Evolutionary conservation across 2,888 invertebrate genomes (phyloP), one percentile per base, ranked within the genome.

Genomic region (Eristalis tenax): DNA sequence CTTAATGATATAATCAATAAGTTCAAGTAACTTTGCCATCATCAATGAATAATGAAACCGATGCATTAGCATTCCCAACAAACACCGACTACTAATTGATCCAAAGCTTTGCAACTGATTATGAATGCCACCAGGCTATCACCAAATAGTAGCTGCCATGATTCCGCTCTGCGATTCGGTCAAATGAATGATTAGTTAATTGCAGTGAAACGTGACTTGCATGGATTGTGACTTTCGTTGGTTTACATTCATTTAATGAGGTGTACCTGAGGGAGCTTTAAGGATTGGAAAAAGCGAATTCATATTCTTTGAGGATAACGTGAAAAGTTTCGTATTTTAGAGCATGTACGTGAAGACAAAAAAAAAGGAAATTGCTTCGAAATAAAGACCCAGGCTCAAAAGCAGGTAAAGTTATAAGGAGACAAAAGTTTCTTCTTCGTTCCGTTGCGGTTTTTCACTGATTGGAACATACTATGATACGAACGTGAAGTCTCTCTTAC

Each of bases 141-240:
- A 18, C 50, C 50, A 50, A 18, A 50, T 18, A 50, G 18, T 50
- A 8, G 18, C 8, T 50, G 50, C 18, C 8, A 50, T 5, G 50
- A 18, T 50, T 50, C 18, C 18, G 43, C n/a, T n/a, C 43, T 18
- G 50, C 50, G 50, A 50, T 35, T 18, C 57, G 56, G 57, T 59
- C 59, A 38, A 70, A 38, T 70, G 56, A 70, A 70, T 59, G 38
- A 70, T 70, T 70, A 59, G 70, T 59, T 70, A 70, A 70, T 70
- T 70, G 70, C 38, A 57, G 13, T 23, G 23, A 26, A 56, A 70
- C 70, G 70, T 70, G 70, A 70, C 59, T 4, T 70, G 70, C 57
- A 59, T 70, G 2, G 50, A 50, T 50, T 50, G 50, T 1, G 0
- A 8, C 50, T 50, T 50, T 50, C 18, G 4, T 50, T 50, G 50